Percentiles rank a stretch among this genome's conserved stretches.
Conservation (phyloP, 2,113 vertebrate genomes). For the Rhabdomys dilectus region DNA sequence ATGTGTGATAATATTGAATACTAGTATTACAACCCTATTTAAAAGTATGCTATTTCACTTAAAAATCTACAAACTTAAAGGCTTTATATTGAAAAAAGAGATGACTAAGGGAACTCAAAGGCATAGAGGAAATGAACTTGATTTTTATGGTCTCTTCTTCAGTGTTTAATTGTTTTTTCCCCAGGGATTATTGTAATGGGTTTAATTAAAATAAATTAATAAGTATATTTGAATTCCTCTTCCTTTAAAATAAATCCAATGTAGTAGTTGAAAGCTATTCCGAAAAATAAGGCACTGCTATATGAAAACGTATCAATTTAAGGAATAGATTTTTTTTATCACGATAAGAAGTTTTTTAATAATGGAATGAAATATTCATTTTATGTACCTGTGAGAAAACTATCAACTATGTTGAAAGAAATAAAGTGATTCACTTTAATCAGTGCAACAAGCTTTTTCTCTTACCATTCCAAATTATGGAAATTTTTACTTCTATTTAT, state of each 20-base stretch:
- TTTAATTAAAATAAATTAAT: constrained; percentile 82
- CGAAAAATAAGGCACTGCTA: constrained; percentile 69
- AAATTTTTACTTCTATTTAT: constrained; percentile 70
- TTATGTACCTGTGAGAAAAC: constrained; percentile 35
- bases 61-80: constrained; percentile 57
- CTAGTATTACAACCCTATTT: constrained; percentile 64
- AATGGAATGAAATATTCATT: constrained; percentile 53
- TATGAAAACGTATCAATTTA: constrained; percentile 49
- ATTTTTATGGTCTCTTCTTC: constrained; percentile 76
- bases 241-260: constrained; percentile 72
- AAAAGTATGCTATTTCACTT: constrained; percentile 66
- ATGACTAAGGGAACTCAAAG: constrained; percentile 74
- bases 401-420: constrained; percentile 44
- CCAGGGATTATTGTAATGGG: constrained; percentile 71
- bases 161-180: constrained; percentile 79
- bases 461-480: constrained; percentile 52
- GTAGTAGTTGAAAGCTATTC: constrained; percentile 64
- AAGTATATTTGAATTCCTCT: constrained; percentile 62
- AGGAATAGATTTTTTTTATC: constrained; percentile 49
- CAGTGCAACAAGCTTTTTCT: constrained; percentile 55
- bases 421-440: constrained; percentile 63
- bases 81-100: constrained; percentile 71
- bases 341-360: constrained; percentile 70
- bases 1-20: constrained; percentile 58
- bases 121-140: constrained; percentile 78